Percentiles rank a stretch among this genome's conserved stretches.
These are phyloP conservation scores for Vanessa atalanta DNA, from an alignment of 1,140 invertebrate genomes.

Conservation along the genomic window DNA sequence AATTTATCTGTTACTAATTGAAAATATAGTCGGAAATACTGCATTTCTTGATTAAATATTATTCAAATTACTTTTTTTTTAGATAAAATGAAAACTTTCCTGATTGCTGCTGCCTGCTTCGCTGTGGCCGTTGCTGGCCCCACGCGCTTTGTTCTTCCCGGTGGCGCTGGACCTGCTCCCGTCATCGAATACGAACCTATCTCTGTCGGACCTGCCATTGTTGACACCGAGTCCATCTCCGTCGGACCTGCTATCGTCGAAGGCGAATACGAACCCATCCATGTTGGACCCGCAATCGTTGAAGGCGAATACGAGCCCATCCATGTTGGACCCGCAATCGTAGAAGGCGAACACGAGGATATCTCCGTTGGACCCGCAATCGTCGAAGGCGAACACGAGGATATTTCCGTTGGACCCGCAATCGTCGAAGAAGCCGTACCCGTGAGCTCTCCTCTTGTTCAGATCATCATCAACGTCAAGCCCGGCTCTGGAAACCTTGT, in stretches of 20 bases:
- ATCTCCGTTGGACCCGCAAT: slow-evolving; percentile 27
- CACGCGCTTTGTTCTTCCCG: slow-evolving; percentile 25
- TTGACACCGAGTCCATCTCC: neutral
- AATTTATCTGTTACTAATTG: too few relatives aligned
- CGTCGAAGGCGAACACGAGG: slow-evolving; percentile 21
- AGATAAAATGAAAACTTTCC: slow-evolving; percentile 37
- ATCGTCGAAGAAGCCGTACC: slow-evolving; percentile 6
- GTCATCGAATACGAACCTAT: slow-evolving; percentile 21
- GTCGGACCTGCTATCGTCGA: slow-evolving; percentile 1
- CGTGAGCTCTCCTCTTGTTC: neutral
- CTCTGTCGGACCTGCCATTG: slow-evolving; percentile 16
- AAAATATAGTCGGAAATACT: too few relatives aligned
- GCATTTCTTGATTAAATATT: neutral
- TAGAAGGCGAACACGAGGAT: too few relatives aligned
- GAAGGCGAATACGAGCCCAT: slow-evolving; percentile 34
- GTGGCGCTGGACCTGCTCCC: slow-evolving; percentile 30
- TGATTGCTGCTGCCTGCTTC: slow-evolving; percentile 30
- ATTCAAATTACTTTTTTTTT: neutral
- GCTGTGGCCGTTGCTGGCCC: slow-evolving; percentile 39
- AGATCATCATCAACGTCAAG: slow-evolving; percentile 54
- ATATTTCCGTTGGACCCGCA: slow-evolving; percentile 41
- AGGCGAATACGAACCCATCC: neutral
- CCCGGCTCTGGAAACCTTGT: slow-evolving; percentile 27
- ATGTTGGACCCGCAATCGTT: slow-evolving; percentile 33
- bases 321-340: slow-evolving; percentile 28